These are phyloP conservation scores for Boulengeromyrus knoepffleri DNA, from an alignment of 2,113 vertebrate genomes.

Conservation along the genomic window DNA sequence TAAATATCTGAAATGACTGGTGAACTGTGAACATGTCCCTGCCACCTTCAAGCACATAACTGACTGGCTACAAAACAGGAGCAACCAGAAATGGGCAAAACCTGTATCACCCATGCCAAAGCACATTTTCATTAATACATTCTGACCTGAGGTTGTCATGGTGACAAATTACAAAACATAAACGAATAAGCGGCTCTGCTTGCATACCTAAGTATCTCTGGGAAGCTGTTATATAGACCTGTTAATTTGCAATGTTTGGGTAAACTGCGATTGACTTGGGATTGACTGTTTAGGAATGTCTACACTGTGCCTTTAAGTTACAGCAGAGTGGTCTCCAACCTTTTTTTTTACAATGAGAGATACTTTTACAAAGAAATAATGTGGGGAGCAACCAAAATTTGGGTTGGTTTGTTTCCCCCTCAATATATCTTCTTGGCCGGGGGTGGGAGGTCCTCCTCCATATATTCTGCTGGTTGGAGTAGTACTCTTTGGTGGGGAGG, in stretches of 20 bases:
- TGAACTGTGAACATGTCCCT: background rate
- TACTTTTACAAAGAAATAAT: background rate
- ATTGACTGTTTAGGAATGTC: too few relatives aligned
- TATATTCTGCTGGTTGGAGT: background rate
- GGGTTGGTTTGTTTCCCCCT: background rate
- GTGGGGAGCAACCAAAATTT: background rate
- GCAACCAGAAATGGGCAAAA: background rate
- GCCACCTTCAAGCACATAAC: background rate
- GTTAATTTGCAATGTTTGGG: background rate
- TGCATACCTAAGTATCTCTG: background rate
- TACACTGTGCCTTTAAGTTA: background rate
- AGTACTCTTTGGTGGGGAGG: background rate
- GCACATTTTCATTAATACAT: background rate
- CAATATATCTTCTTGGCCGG: background rate
- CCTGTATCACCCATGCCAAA: background rate
- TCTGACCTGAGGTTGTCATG: background rate
- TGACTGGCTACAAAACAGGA: background rate
- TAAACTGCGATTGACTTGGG: background rate
- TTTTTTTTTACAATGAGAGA: background rate
- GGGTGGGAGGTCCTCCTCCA: background rate
- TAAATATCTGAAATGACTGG: background rate
- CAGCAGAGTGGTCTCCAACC: background rate
- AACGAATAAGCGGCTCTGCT: background rate
- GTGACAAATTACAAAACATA: background rate
- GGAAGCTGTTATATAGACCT: background rate